These are phyloP conservation scores for Odobenus rosmarus DNA, from an alignment of 2,113 vertebrate species.

Conservation along the genomic window DNA sequence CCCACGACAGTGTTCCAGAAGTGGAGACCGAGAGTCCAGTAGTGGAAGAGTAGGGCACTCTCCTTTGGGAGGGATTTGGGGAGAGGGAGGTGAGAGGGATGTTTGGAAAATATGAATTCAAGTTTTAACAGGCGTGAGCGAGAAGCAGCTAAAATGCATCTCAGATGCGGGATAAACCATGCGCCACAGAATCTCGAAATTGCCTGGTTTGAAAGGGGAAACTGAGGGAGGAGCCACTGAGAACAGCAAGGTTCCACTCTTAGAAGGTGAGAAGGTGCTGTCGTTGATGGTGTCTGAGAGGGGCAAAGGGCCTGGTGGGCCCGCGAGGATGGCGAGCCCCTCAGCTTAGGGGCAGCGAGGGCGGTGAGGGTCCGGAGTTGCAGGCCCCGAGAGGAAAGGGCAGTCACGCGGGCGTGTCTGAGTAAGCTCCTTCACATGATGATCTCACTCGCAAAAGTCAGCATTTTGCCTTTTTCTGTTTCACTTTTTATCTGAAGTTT, in stretches of 20 bases:
- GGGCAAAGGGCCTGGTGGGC: neutral
- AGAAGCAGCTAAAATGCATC: constrained; percentile 37
- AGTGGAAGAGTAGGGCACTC: constrained; percentile 34
- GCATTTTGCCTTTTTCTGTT: neutral
- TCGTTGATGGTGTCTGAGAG: neutral
- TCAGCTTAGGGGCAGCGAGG: neutral
- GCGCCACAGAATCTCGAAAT: neutral
- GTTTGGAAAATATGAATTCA: constrained; percentile 8
- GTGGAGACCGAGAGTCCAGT: neutral
- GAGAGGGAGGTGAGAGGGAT: neutral
- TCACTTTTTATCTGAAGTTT: neutral
- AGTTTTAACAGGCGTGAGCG: constrained; percentile 17
- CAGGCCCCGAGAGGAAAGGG: neutral
- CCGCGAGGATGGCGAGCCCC: neutral
- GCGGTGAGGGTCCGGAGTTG: neutral
- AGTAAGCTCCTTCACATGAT: neutral
- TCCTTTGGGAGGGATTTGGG: constrained; percentile 15
- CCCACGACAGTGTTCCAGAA: constrained; percentile 43
- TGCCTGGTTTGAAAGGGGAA: neutral
- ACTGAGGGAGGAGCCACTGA: neutral
- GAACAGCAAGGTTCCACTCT: neutral
- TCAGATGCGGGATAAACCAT: neutral
- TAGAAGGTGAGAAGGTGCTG: neutral
- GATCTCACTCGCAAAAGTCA: neutral
- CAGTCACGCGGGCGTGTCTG: neutral